Percentiles rank a stretch among this genome's conserved stretches.
Evolutionary conservation across 2,797 vertebrate species (phyloP).

Genomic region (Trematomus bernacchii): DNA sequence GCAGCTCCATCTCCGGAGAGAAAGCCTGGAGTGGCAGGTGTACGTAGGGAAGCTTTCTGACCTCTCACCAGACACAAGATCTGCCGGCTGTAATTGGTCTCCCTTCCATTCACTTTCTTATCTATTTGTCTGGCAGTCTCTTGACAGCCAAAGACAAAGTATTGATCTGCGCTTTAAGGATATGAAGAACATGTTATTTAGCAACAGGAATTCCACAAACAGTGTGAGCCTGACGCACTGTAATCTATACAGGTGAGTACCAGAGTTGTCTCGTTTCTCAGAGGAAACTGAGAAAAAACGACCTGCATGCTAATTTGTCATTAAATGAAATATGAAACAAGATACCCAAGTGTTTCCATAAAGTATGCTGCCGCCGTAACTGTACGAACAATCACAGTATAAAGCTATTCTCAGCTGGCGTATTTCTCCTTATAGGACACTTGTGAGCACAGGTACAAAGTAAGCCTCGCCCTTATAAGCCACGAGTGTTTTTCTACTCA

Average conservation of each 20-base stretch:
- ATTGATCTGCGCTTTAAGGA: constrained; percentile 68
- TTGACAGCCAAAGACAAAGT: constrained; percentile 66
- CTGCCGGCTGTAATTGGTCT: constrained; percentile 73
- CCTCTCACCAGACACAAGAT: constrained; percentile 69
- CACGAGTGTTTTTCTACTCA: constrained; percentile 36
- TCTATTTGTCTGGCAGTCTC: constrained; percentile 60
- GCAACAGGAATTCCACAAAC: constrained; percentile 45
- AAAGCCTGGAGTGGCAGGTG: constrained; percentile 65
- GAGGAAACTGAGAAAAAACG: constrained; percentile 12
- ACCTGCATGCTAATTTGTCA: constrained; percentile 47
- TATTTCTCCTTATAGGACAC: constrained; percentile 28
- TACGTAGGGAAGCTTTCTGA: constrained; percentile 65
- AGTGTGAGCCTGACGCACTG: constrained; percentile 7
- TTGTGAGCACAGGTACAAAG: constrained; percentile 51
- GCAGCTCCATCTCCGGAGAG: constrained; percentile 27
- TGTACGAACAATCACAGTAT: constrained; percentile 12
- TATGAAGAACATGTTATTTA: constrained; percentile 67
- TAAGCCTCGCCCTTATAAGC: constrained; percentile 57
- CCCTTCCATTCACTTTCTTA: constrained; percentile 68
- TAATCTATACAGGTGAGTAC: constrained; percentile 48
- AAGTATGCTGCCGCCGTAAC: constrained; percentile 30
- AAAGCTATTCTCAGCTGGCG: constrained; percentile 32
- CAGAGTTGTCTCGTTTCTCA: constrained; percentile 34
- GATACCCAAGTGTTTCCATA: constrained; percentile 47
- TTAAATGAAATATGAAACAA: constrained; percentile 59